Percentiles rank a stretch among this genome's conserved stretches.
These are phyloP conservation scores for Protobothrops mucrosquamatus DNA, from an alignment of 2,113 vertebrate species.

Conservation along the genomic window DNA sequence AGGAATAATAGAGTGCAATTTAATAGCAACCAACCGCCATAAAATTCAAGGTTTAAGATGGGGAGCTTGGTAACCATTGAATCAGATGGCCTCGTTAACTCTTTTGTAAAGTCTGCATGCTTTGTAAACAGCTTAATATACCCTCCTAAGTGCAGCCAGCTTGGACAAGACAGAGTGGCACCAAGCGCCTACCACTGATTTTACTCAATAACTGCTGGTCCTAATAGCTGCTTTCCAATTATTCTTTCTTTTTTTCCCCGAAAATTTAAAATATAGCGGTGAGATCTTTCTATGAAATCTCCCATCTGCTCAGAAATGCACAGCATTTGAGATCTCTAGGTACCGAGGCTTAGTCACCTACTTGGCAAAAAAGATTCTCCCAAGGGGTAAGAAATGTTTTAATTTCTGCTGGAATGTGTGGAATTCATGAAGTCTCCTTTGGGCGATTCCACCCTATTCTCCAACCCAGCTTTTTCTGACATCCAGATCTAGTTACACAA, in stretches of 20 bases:
- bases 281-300: slow-evolving; percentile 36
- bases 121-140: neutral
- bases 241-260: neutral
- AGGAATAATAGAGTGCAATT: neutral
- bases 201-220: neutral
- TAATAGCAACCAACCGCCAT: neutral
- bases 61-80: neutral
- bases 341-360: slow-evolving; percentile 32
- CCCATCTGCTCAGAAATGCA: slow-evolving; percentile 6
- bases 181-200: neutral
- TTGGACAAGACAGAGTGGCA: neutral
- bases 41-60: neutral
- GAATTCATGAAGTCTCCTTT: slow-evolving; percentile 30
- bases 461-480: neutral
- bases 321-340: slow-evolving; percentile 36
- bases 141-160: neutral
- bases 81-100: neutral
- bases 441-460: neutral
- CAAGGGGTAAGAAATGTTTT: slow-evolving; percentile 45
- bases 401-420: slow-evolving; percentile 40
- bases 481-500: slow-evolving; percentile 2
- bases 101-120: neutral
- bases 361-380: slow-evolving; percentile 35
- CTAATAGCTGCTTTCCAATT: neutral
- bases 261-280: neutral